Conservation (phyloP, 2,113 vertebrate genomes). For the Procavia capensis region DNA sequence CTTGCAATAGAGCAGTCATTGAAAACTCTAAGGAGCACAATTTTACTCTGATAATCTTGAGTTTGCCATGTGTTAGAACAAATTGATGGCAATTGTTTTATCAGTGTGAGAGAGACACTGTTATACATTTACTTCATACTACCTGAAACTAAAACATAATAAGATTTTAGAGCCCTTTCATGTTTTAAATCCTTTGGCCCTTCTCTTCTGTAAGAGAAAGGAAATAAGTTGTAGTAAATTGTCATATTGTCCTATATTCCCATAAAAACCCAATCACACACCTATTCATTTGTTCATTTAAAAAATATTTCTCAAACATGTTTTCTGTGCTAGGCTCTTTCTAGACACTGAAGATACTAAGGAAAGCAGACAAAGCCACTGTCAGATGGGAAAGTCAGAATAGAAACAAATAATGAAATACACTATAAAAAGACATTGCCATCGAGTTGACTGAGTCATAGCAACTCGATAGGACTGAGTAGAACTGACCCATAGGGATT, state of each 20-base stretch:
- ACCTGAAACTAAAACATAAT: not conserved
- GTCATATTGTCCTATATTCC: not conserved
- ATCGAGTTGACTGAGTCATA: no score
- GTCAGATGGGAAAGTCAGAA: not conserved
- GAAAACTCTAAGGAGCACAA: not conserved
- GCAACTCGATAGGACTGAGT: no score
- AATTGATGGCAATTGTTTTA: no score
- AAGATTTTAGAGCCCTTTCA: not conserved
- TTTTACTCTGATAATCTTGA: no score
- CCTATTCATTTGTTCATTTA: not conserved
- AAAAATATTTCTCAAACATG: not conserved
- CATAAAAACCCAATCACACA: not conserved
- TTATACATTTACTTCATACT: not conserved
- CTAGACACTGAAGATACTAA: not conserved
- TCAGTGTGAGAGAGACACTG: not conserved
- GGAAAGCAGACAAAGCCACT: not conserved
- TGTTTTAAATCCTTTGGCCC: not conserved
- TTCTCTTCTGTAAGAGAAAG: not conserved
- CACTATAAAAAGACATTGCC: no score
- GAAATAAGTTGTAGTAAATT: not conserved
- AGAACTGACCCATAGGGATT: no score
- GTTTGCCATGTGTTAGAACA: no score
- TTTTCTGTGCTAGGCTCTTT: not conserved
- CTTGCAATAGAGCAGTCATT: not conserved
- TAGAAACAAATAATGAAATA: conserved; percentile 60